Percentiles rank a stretch among this genome's conserved stretches.
phyloP scores from a whole-genome alignment of 2,113 vertebrate genomes.

The Eupsittula cactorum region DNA sequence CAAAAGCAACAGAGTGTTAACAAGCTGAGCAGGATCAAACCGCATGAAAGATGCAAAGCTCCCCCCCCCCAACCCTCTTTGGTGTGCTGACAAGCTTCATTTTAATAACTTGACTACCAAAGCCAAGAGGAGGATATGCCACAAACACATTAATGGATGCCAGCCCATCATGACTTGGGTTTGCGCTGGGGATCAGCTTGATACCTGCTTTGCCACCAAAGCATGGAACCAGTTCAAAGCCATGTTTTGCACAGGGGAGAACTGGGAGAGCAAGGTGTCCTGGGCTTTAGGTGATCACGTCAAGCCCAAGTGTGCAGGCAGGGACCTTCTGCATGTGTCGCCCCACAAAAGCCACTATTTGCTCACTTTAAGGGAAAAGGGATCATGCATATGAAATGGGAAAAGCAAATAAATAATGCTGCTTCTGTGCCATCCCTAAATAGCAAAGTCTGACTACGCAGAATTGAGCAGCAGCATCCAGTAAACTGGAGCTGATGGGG shows the following conservation, averaged over 20 bases:
- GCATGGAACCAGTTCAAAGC: neutral
- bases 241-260: accelerated
- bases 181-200: neutral
- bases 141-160: neutral
- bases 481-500: accelerated
- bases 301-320: neutral
- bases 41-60: constrained; percentile 58
- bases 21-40: constrained; percentile 63
- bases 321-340: neutral
- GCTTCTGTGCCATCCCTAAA: neutral
- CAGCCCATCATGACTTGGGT: neutral
- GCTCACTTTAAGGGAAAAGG: neutral
- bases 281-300: neutral
- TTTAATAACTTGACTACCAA: neutral
- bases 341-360: neutral
- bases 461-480: neutral
- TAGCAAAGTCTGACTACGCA: neutral
- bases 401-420: neutral
- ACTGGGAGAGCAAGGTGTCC: neutral
- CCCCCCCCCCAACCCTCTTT: neutral
- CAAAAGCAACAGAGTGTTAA: constrained; percentile 70
- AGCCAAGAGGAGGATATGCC: neutral
- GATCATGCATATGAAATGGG: neutral
- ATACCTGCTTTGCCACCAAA: neutral
- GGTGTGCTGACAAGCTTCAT: constrained; percentile 17